Base-by-base conservation (phyloP, 2,113 vertebrate species). In the Sterrhoptilus dennistouni region DNA sequence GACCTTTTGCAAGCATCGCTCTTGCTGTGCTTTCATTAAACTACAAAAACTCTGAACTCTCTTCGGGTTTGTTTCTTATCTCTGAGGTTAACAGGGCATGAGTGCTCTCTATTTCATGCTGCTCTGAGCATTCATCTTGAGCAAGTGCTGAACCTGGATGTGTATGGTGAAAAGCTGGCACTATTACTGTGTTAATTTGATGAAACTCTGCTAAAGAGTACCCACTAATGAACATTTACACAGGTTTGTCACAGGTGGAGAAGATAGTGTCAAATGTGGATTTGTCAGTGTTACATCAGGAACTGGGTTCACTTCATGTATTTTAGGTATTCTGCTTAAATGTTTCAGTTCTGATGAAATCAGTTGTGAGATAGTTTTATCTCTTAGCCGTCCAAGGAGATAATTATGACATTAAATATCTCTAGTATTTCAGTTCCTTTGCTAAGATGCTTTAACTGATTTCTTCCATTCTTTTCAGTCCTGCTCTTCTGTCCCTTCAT, bases 41-140 rank as follows among this genome's bases (percentile, higher is more conserved):
- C 52, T 83, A 4, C 12, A 69, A 87, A 64, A 85, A 66, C 74
- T 16, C 74, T 16, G 47, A 85, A 63, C 33, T 87, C 92, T 97
- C 74, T 69, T 90, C 0, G 13, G 68, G 50, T 82, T 87, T 91
- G 71, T 86, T 60, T 89, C 44, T 93, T 90, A 59, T 49, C 76
- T 94, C 89, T 47, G 65, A 54, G 78, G 79, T 22, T 92, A 77
- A 59, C 81, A 33, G 82, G 72, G 36, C 20, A 0, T 5, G 28
- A 89, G 35, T 3, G 0, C 64, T 2, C 2, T 33, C 56, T 76
- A 7, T 92, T 95, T 93, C 76, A 35, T 75, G 70, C 91, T 85
- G 87, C 83, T 93, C 75, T 91, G 80, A 94, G 83, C 86, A 64
- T 93, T 90, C 78, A 61, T 70, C 18, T 72, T 70, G 31, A 81